Evolutionary conservation across 2,113 vertebrate genomes (phyloP), one percentile per base, ranked within the genome.

Genomic region (Elaphurus davidianus): DNA sequence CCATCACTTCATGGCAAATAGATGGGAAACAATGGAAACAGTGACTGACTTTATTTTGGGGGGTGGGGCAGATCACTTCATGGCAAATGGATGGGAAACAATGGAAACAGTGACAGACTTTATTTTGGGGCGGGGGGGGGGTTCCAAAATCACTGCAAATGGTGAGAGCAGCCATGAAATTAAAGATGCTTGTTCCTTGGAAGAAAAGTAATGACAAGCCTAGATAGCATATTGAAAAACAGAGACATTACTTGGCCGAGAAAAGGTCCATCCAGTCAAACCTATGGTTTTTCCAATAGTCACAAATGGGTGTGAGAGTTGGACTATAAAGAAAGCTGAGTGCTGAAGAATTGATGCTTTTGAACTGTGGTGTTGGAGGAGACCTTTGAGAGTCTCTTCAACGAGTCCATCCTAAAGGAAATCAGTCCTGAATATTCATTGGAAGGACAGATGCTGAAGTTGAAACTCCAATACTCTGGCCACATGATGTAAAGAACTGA

Each of bases 401-500:
- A 8, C 30, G 7, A 36, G 10, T 67, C 4, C 64, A 67, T 21
- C n/a, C 64, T 67, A 36, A 67, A 67, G 33, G 62, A 67, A 2
- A 36, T 21, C 17, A 67, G 64, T 36, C 33, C 64, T 67, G 33
- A 2, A 4, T 67, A 9, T 67, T 36, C 64, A 21, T 67, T 67
- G 33, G 33, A 67, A 36, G 17, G 17, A 36, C 17, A 21, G 64
- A 67, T 67, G 64, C 19, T 67, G 64, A 67, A 36, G 17, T 1
- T 67, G 64, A 67, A 67, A 67, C 64, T 36, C 33, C 64, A 67
- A 36, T 36, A 67, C 16, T n/a, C 16, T 67, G 9, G 33, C 33
- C 64, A 67, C 9, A 8, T 67, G 1, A 67, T 67, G 33, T 0
- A 0, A 36, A 21, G 64, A 1, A 2, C 1, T 67, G 33, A 36